Conservation (phyloP, 2,888 invertebrate species). For the Scaeva pyrastri region DNA sequence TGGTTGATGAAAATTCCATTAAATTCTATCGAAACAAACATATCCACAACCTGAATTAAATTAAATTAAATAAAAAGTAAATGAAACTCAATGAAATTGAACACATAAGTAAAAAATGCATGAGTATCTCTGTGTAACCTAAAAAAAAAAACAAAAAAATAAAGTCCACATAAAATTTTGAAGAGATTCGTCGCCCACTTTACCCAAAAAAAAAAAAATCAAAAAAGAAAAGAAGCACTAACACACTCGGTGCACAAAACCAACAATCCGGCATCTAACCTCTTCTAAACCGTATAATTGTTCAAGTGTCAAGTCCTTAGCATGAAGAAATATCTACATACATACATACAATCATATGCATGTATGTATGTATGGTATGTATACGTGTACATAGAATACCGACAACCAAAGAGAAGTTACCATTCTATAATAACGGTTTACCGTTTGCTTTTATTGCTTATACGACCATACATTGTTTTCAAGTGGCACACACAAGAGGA, state of each 20-base stretch:
- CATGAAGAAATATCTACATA: not conserved
- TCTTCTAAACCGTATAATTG: conserved; percentile 24
- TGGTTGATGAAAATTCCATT: no score
- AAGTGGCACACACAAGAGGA: conserved; percentile 42
- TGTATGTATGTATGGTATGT: not conserved
- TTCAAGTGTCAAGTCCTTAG: conserved; percentile 31
- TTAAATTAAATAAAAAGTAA: no score
- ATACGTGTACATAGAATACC: no score
- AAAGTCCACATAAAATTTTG: conserved; percentile 4
- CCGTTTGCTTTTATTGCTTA: conserved; percentile 54
- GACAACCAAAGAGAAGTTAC: not conserved
- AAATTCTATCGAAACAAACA: no score
- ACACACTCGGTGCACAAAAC: not conserved
- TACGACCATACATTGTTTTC: conserved; percentile 58
- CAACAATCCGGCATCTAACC: conserved; percentile 21
- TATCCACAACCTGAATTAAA: no score
- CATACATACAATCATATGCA: not conserved
- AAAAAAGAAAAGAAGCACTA: conserved; percentile 1
- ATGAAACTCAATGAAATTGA: no score
- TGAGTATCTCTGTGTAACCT: not conserved
- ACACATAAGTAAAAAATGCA: not conserved
- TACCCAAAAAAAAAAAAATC: not conserved
- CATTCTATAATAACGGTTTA: conserved; percentile 40
- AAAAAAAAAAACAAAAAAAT: not conserved
- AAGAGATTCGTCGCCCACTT: conserved; percentile 17